Conservation (phyloP, 2,113 vertebrate genomes). For the Meleagris gallopavo region DNA sequence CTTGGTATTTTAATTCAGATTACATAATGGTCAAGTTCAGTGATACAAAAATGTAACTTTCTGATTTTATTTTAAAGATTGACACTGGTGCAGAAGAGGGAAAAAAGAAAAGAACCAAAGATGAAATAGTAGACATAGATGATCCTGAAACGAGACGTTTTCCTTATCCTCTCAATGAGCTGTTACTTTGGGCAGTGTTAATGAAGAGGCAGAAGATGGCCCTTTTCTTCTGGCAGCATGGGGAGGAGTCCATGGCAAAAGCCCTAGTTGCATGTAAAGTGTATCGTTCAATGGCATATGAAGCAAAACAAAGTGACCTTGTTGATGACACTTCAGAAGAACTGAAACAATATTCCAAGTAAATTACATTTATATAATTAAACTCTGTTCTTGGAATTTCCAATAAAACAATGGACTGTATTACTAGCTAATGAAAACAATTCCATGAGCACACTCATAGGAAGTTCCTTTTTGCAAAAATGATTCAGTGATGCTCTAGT, state of each 20-base stretch:
- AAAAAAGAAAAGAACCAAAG: slow-evolving; percentile 94
- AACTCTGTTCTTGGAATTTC: neutral
- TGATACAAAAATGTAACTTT: neutral
- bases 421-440: neutral
- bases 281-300: slow-evolving; percentile 94
- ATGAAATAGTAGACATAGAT: slow-evolving; percentile 97
- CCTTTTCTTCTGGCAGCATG: slow-evolving; percentile 98
- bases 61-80: slow-evolving; percentile 71
- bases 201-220: slow-evolving; percentile 99
- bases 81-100: slow-evolving; percentile 87
- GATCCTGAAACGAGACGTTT: slow-evolving; percentile 96
- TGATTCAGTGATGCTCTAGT: neutral
- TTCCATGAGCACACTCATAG: neutral
- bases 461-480: neutral
- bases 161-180: slow-evolving; percentile 96
- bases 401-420: rapidly evolving
- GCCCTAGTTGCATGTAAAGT: slow-evolving; percentile 97
- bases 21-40: neutral
- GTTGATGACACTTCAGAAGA: slow-evolving; percentile 97
- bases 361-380: slow-evolving; percentile 19
- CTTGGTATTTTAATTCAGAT: neutral
- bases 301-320: slow-evolving; percentile 97
- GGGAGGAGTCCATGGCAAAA: slow-evolving; percentile 98
- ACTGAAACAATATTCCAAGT: slow-evolving; percentile 96
- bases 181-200: slow-evolving; percentile 96